These are phyloP conservation scores for Lindbergichthys nudifrons DNA, from an alignment of 2,797 vertebrate genomes.

Conservation along the genomic window DNA sequence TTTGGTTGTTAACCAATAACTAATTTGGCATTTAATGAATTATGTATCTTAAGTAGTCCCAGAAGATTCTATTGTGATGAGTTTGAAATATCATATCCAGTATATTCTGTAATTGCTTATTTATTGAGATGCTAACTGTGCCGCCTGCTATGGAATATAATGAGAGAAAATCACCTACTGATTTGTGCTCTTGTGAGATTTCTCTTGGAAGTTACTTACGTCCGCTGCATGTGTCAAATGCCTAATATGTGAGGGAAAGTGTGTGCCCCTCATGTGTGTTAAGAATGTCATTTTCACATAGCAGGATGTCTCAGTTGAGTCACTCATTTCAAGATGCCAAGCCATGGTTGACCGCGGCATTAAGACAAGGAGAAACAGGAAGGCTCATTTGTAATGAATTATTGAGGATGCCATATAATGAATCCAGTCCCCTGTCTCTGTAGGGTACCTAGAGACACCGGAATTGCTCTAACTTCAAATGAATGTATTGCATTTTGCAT, in stretches of 20 bases:
- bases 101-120: conserved; percentile 19
- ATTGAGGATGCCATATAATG: conserved; percentile 82
- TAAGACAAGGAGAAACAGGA: conserved; percentile 64
- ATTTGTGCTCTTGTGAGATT: conserved; percentile 72
- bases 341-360: conserved; percentile 49
- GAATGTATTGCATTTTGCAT: conserved; percentile 78
- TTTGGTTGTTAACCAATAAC: too few relatives aligned
- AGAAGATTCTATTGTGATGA: neutral
- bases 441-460: conserved; percentile 69
- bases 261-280: conserved; percentile 39
- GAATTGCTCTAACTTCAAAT: conserved; percentile 75
- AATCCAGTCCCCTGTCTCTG: conserved; percentile 75
- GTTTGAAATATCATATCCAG: conserved; percentile 5
- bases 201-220: conserved; percentile 60
- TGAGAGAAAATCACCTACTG: conserved; percentile 71
- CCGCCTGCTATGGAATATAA: conserved; percentile 55
- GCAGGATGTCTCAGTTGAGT: conserved; percentile 40
- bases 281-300: conserved; percentile 33
- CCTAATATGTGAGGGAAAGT: conserved; percentile 58
- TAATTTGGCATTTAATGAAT: conserved; percentile 17
- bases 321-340: conserved; percentile 36
- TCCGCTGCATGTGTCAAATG: conserved; percentile 55
- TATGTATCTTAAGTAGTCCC: conserved; percentile 1
- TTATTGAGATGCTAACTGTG: conserved; percentile 33
- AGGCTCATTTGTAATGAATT: conserved; percentile 76